A percentile compares a stretch with the other conserved stretches of the same genome.
These are phyloP conservation scores for Trogon surrucura DNA, from an alignment of 2,113 vertebrate genomes.

Conservation along the genomic window DNA sequence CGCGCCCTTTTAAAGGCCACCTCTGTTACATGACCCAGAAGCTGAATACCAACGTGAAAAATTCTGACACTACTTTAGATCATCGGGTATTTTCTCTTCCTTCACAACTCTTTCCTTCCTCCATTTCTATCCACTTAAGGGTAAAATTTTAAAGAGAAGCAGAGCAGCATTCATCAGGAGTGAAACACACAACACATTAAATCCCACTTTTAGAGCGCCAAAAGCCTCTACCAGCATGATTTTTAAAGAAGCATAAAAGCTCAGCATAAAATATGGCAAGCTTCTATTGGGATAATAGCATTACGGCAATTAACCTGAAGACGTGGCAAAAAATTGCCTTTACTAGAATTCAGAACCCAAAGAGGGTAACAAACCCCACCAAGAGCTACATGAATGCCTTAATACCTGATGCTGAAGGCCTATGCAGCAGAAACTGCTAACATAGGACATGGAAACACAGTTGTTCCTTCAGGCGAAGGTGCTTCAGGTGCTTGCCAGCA, in stretches of 20 bases:
- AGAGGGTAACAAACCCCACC: background rate
- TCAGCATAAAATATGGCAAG: background rate
- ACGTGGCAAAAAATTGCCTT: background rate
- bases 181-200: background rate
- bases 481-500: background rate
- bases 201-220: background rate
- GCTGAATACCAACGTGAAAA: background rate
- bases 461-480: background rate
- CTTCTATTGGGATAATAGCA: background rate
- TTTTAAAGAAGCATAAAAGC: background rate
- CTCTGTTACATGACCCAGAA: background rate
- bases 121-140: background rate
- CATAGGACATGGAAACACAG: accelerated
- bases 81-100: background rate
- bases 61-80: background rate
- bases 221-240: background rate
- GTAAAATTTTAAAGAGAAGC: background rate
- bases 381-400: background rate
- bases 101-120: background rate
- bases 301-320: background rate
- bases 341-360: background rate
- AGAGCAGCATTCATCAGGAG: background rate
- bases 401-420: background rate
- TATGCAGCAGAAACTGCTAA: background rate
- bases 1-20: background rate